phyloP scores from a whole-genome alignment of 2,113 vertebrate genomes.

The Felis chaus region DNA sequence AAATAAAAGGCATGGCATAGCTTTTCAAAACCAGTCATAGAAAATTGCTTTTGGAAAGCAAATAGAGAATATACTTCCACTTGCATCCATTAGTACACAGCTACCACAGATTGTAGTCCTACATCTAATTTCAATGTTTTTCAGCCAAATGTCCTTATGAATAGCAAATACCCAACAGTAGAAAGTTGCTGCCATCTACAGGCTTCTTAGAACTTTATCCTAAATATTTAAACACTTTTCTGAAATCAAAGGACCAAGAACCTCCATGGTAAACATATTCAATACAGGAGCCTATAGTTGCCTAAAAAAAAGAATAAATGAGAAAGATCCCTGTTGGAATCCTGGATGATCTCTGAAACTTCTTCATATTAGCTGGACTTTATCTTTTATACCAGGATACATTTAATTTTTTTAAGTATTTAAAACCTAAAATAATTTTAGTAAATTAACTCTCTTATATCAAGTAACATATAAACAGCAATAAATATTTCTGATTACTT shows the following conservation, averaged over 20 bases:
- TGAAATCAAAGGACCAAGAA: slow-evolving; percentile 18
- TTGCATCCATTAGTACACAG: neutral
- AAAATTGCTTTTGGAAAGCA: slow-evolving; percentile 61
- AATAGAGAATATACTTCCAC: neutral
- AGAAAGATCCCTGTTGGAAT: neutral
- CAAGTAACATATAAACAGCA: neutral
- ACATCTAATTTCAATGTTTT: neutral
- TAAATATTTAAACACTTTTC: neutral
- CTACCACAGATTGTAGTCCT: neutral
- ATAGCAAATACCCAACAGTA: slow-evolving; percentile 12
- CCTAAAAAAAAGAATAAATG: neutral
- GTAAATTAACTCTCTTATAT: neutral
- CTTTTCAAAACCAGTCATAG: slow-evolving; percentile 63
- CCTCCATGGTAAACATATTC: neutral
- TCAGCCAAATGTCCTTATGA: neutral
- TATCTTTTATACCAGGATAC: neutral
- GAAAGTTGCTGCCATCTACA: slow-evolving; percentile 85
- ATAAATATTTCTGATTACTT: neutral
- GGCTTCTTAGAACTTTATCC: neutral
- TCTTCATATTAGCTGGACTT: neutral
- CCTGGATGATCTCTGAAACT: neutral
- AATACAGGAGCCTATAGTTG: neutral
- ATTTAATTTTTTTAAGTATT: neutral
- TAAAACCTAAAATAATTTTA: slow-evolving; percentile 9
- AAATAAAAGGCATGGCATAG: slow-evolving; percentile 23